Evolutionary conservation across 2,797 vertebrate genomes (phyloP).

Genomic region (Urocyon cinereoargenteus): DNA sequence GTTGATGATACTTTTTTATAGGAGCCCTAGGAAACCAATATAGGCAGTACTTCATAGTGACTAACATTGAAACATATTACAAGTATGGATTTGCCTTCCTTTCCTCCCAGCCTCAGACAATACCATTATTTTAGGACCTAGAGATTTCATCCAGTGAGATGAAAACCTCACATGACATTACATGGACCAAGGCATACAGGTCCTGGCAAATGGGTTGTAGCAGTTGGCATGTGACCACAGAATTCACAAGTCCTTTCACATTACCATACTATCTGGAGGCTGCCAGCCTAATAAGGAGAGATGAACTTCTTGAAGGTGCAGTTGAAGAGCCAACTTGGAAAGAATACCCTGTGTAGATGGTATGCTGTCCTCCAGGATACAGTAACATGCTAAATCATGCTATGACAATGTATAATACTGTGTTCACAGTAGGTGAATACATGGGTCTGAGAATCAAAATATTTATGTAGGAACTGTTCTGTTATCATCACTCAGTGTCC

Average conservation of each 20-base stretch:
- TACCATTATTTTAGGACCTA: neutral
- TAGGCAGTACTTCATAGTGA: neutral
- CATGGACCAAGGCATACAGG: neutral
- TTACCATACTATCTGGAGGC: neutral
- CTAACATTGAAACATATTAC: neutral
- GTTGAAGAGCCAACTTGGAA: neutral
- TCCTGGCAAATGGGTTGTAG: neutral
- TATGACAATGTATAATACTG: neutral
- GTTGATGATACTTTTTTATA: neutral
- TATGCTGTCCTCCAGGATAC: neutral
- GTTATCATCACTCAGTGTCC: neutral
- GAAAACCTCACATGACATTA: neutral
- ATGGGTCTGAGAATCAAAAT: neutral
- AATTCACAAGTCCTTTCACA: neutral
- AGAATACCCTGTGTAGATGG: neutral
- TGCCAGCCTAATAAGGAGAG: neutral
- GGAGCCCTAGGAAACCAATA: neutral
- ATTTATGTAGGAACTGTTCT: neutral
- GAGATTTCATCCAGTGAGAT: neutral
- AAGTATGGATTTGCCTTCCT: neutral
- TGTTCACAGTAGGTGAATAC: neutral
- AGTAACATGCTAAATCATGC: neutral
- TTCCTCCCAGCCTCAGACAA: neutral
- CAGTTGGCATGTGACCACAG: neutral
- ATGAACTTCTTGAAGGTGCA: neutral